A percentile compares a stretch with the other conserved stretches of the same genome.
These are phyloP conservation scores for Haliclona indistincta DNA, from an alignment of 37 sponge, comb jelly and placozoan genomes.

Conservation along the genomic window DNA sequence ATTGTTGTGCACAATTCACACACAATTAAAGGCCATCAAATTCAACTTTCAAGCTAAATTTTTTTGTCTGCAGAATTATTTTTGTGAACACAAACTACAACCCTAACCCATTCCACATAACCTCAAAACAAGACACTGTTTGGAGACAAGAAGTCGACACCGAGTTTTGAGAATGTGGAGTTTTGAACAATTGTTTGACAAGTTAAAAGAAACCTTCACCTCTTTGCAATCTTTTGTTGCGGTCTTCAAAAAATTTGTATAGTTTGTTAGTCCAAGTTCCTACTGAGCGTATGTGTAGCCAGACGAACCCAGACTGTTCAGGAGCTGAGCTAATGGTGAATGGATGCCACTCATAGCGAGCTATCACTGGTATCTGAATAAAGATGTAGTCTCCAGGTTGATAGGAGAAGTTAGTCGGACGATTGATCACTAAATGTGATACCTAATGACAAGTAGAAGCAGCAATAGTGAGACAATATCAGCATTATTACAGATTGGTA, in stretches of 20 bases:
- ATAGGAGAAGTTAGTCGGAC: constrained; percentile 67
- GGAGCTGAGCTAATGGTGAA: constrained; percentile 87
- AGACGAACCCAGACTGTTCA: constrained; percentile 71
- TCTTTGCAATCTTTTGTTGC: constrained; percentile 22
- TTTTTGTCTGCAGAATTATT: too few relatives aligned
- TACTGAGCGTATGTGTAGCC: constrained; percentile 81
- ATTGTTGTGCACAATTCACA: too few relatives aligned
- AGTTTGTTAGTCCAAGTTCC: constrained; percentile 91
- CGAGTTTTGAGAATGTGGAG: too few relatives aligned
- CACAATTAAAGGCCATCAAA: too few relatives aligned
- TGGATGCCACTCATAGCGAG: constrained; percentile 91
- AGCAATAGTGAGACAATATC: neutral
- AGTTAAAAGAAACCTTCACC: too few relatives aligned
- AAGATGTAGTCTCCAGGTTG: constrained; percentile 88
- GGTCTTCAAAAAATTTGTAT: constrained; percentile 66
- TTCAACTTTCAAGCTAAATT: too few relatives aligned
- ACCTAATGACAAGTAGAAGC: constrained; percentile 35
- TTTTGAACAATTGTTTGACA: too few relatives aligned
- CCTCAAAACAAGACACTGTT: too few relatives aligned
- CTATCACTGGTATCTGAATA: constrained; percentile 79
- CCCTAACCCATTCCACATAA: too few relatives aligned
- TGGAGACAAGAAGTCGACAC: too few relatives aligned
- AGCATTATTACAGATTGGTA: too few relatives aligned
- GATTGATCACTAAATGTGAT: constrained; percentile 64
- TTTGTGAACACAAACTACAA: too few relatives aligned